A percentile compares a stretch with the other conserved stretches of the same genome.
phyloP scores from a whole-genome alignment of 2,888 invertebrate species.

The Eupithecia vulgata region DNA sequence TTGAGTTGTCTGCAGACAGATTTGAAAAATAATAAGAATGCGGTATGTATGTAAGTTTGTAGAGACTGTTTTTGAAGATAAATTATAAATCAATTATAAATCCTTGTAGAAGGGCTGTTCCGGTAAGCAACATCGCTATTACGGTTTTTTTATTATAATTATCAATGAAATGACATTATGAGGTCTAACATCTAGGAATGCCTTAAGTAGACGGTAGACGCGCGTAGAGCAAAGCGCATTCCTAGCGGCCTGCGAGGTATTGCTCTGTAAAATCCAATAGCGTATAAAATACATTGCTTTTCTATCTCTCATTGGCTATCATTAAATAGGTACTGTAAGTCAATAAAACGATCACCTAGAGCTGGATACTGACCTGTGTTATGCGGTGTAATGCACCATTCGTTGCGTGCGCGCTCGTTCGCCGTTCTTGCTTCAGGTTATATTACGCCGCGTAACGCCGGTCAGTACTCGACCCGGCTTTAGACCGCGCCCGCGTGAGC shows the following conservation, averaged over 20 bases:
- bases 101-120: not conserved
- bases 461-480: too few relatives aligned
- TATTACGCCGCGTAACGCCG: too few relatives aligned
- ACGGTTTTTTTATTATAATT: too few relatives aligned
- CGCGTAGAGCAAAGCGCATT: not conserved
- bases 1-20: not conserved
- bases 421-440: too few relatives aligned
- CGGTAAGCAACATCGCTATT: too few relatives aligned
- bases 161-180: not conserved
- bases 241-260: too few relatives aligned
- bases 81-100: not conserved
- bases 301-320: not conserved
- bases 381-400: too few relatives aligned
- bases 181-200: not conserved
- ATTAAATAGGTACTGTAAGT: not conserved
- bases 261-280: too few relatives aligned
- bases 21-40: too few relatives aligned
- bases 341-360: not conserved
- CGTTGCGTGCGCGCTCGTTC: too few relatives aligned
- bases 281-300: not conserved
- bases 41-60: not conserved
- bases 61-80: not conserved
- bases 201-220: not conserved
- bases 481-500: conserved; percentile 2
- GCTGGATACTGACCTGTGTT: too few relatives aligned